Conservation (phyloP, 2,888 invertebrate species). For the Hypomecis atomaria region DNA sequence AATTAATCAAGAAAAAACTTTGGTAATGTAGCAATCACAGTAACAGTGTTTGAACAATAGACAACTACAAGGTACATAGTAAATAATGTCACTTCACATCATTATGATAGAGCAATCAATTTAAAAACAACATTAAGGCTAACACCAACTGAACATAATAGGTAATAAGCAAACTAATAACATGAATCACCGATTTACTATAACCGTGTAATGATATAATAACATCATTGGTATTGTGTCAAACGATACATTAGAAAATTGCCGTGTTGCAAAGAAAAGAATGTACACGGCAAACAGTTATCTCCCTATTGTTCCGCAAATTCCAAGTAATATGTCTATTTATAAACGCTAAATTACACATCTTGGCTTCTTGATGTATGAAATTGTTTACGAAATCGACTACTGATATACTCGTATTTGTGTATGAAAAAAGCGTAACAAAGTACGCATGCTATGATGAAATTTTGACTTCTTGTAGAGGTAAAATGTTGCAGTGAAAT, state of each 20-base stretch:
- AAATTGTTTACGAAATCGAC: conserved; percentile 27
- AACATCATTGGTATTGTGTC: conserved; percentile 22
- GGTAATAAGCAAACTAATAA: conserved; percentile 21
- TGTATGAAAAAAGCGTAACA: neutral
- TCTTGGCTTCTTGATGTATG: conserved; percentile 22
- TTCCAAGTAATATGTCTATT: conserved; percentile 16
- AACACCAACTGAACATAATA: conserved; percentile 26
- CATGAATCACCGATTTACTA: conserved; percentile 25
- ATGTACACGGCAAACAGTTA: conserved; percentile 18
- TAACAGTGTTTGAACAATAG: too few species aligned
- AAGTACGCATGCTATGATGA: neutral
- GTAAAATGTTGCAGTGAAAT: neutral
- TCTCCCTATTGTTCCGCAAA: conserved; percentile 30
- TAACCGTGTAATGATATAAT: conserved; percentile 25
- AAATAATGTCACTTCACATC: neutral
- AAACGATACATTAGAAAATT: conserved; percentile 29
- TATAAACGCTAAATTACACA: conserved; percentile 31
- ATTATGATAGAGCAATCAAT: neutral
- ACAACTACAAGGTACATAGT: neutral
- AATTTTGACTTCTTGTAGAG: neutral
- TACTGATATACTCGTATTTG: conserved; percentile 6
- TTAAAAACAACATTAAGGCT: conserved; percentile 19
- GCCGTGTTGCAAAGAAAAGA: conserved; percentile 21
- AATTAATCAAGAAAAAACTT: too few species aligned
- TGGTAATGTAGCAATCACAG: too few species aligned